phyloP scores from a whole-genome alignment of 1,140 invertebrate species.

The Acyrthosiphon pisum region DNA sequence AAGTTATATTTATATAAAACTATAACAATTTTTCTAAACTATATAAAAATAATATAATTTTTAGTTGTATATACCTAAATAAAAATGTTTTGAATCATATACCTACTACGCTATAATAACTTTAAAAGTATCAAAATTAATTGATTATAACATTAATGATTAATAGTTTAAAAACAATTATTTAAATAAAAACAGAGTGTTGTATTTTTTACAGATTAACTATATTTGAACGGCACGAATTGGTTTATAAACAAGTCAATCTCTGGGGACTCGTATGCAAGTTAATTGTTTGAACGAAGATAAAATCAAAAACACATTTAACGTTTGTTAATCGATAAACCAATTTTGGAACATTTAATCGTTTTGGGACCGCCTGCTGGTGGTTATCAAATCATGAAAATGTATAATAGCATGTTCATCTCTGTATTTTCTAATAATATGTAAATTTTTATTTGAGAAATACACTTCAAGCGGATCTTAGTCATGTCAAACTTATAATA shows the following conservation, averaged over 20 bases:
- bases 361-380: background rate
- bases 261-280: background rate
- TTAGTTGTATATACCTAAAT: background rate
- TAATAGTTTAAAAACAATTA: no score
- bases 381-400: background rate
- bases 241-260: slow-evolving; percentile 1
- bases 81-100: background rate
- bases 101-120: background rate
- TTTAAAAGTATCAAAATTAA: background rate
- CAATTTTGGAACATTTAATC: slow-evolving; percentile 31
- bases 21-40: background rate
- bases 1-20: background rate
- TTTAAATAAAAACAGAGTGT: background rate
- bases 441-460: background rate
- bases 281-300: slow-evolving; percentile 14
- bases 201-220: background rate
- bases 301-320: slow-evolving; percentile 36
- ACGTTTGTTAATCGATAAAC: background rate
- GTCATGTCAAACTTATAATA: background rate
- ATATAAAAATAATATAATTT: background rate
- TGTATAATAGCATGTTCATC: background rate
- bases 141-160: background rate
- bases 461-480: background rate
- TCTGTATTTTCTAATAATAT: background rate
- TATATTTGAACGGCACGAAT: background rate